These are phyloP conservation scores for Lucifuga dentata DNA, from an alignment of 2,113 vertebrate genomes.

Conservation along the genomic window DNA sequence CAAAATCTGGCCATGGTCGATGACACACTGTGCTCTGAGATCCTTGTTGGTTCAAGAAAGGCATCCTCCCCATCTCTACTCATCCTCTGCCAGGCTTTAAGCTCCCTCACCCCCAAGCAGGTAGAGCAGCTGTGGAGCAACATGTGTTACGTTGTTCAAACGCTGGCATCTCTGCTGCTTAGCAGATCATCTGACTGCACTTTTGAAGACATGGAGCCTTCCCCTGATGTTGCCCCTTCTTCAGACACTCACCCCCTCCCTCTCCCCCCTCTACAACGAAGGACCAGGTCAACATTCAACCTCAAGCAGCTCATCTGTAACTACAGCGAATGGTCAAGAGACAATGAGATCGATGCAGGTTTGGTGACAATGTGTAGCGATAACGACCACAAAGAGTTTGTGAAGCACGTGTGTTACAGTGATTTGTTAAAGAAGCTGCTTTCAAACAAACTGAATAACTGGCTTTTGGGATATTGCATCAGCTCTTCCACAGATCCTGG, in stretches of 20 bases:
- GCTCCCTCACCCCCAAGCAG: constrained; percentile 57
- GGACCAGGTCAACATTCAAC: constrained; percentile 62
- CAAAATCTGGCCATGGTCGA: constrained; percentile 67
- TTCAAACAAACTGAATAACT: constrained; percentile 68
- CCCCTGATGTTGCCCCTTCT: neutral
- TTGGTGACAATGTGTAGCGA: constrained; percentile 81
- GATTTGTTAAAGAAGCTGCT: constrained; percentile 65
- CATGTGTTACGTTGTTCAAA: constrained; percentile 63
- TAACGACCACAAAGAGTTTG: constrained; percentile 72
- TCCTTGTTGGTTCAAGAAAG: constrained; percentile 40
- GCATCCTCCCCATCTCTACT: constrained; percentile 32
- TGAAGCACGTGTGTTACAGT: constrained; percentile 75
- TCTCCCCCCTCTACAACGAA: constrained; percentile 10
- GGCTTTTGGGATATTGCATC: constrained; percentile 81
- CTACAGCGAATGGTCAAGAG: constrained; percentile 75
- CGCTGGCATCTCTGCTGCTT: constrained; percentile 54
- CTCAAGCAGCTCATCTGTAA: constrained; percentile 78
- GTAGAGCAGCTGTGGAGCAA: constrained; percentile 73
- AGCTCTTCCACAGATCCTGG: constrained; percentile 60
- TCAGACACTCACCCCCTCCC: neutral
- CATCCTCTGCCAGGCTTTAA: constrained; percentile 72
- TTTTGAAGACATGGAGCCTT: neutral
- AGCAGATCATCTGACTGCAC: constrained; percentile 55
- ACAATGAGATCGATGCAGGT: constrained; percentile 56
- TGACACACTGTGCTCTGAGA: constrained; percentile 75